Base-by-base conservation (phyloP, 2,113 vertebrate species). In the Oriolus oriolus region DNA sequence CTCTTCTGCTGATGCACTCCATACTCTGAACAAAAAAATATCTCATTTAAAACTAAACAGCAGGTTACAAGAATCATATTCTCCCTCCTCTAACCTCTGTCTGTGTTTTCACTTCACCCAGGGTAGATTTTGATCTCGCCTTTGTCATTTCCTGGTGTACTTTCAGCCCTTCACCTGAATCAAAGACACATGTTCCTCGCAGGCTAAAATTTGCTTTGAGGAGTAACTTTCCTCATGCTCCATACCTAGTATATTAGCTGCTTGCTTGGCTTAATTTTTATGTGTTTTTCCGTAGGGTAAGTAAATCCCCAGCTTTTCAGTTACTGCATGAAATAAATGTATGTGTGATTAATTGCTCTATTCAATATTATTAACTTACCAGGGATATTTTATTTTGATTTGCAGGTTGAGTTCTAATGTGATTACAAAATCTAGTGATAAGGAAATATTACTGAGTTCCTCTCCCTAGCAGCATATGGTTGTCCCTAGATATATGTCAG, bases 81-180 rank as follows among this genome's bases (percentile, higher is more conserved):
- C 35, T 74, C 6, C 37, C 42, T 95, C 10, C 10, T 87, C 44
- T 93, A 89, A 49, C 28, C 28, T 84, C 47, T 84, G 54, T 41
- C 90, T 84, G 35, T 78, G 75, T 95, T 96, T 89, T 90, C 33
- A 59, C 33, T 84, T 84, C 24, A 49, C 27, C 6, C 56, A 63
- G 13, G 14, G 13, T 31, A 80, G 71, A 90, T 95, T 94, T 96
- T 93, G 59, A 96, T 96, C 70, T 95, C 3, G 6, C 20, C 14
- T 76, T 84, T 59, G 80, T 91, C 42, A 97, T 89, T 95, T 93
- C 94, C 47, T 89, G 63, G 37, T 66, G 50, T 84, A 44, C 23
- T 83, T 94, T 95, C 45, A 85, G 78, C 49, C 47, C 26, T 71
- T 91, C 68, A 89, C 41, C 56, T 54, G 93, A 90, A 88, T 90